These are phyloP conservation scores for Ploceus nigricollis DNA, from an alignment of 2,113 vertebrate genomes.

Conservation along the genomic window DNA sequence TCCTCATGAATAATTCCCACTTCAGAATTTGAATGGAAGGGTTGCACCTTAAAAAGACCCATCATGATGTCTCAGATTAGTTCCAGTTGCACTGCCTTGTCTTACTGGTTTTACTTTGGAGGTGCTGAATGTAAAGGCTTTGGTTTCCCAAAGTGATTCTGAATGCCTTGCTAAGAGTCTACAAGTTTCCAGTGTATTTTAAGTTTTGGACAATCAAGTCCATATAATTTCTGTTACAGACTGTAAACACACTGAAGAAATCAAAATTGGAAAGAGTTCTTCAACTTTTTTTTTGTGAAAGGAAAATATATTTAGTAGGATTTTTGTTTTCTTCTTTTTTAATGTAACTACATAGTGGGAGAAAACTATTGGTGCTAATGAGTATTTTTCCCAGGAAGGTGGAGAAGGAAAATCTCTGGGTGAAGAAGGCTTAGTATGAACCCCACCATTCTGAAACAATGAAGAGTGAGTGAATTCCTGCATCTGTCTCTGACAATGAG, in stretches of 20 bases:
- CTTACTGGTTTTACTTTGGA: background rate
- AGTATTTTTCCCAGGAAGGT: background rate
- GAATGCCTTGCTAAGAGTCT: background rate
- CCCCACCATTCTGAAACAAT: background rate
- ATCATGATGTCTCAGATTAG: background rate
- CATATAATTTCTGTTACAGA: background rate
- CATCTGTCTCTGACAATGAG: background rate
- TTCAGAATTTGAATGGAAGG: background rate
- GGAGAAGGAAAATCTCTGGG: background rate
- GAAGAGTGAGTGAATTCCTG: background rate
- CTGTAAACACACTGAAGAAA: background rate
- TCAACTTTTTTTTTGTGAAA: background rate
- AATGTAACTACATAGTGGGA: background rate
- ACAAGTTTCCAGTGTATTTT: background rate
- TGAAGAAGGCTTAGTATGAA: background rate
- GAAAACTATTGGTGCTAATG: background rate
- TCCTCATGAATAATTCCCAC: background rate
- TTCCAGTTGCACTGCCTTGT: background rate
- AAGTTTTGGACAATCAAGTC: background rate
- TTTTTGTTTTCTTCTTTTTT: background rate
- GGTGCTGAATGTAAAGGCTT: background rate
- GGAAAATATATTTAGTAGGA: background rate
- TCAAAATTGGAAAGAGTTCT: background rate
- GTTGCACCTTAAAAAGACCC: background rate
- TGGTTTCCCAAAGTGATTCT: background rate